A percentile compares a stretch with the other conserved stretches of the same genome.
These are phyloP conservation scores for Parthenolecanium corni DNA, from an alignment of 2,888 invertebrate genomes.

Conservation along the genomic window DNA sequence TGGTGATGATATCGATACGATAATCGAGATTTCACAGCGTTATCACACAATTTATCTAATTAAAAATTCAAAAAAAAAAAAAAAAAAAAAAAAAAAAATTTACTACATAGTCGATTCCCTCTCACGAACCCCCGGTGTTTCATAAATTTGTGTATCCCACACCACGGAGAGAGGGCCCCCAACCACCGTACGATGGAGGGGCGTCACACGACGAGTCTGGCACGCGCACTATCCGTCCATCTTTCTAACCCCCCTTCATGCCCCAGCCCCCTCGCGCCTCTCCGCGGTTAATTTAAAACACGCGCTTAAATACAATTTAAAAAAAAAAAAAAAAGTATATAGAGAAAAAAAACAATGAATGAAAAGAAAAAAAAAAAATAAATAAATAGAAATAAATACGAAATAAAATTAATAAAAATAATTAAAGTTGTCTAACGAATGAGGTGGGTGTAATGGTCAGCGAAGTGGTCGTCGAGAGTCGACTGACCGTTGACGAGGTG, in stretches of 20 bases:
- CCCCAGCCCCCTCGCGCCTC: too few relatives aligned
- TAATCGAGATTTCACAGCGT: conserved; percentile 3
- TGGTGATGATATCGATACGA: neutral
- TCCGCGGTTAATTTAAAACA: too few relatives aligned
- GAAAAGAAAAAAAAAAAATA: neutral
- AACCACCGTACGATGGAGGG: too few relatives aligned
- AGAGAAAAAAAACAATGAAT: neutral
- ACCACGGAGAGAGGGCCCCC: too few relatives aligned
- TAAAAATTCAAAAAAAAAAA: conserved; percentile 1
- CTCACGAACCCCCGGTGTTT: neutral
- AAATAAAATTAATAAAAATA: neutral
- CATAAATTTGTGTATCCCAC: too few relatives aligned
- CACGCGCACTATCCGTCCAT: too few relatives aligned
- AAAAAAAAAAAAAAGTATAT: too few relatives aligned
- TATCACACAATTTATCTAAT: conserved; percentile 11
- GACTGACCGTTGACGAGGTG: neutral
- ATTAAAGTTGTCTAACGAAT: neutral
- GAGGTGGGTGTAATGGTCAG: neutral
- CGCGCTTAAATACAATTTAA: too few relatives aligned
- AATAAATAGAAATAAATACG: neutral
- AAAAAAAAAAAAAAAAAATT: conserved; percentile 7
- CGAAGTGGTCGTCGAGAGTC: neutral
- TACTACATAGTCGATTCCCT: neutral
- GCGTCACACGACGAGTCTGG: too few relatives aligned
- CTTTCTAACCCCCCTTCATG: too few relatives aligned